Evolutionary conservation across 2,113 vertebrate genomes (phyloP).

Genomic region (Asarcornis scutulata): DNA sequence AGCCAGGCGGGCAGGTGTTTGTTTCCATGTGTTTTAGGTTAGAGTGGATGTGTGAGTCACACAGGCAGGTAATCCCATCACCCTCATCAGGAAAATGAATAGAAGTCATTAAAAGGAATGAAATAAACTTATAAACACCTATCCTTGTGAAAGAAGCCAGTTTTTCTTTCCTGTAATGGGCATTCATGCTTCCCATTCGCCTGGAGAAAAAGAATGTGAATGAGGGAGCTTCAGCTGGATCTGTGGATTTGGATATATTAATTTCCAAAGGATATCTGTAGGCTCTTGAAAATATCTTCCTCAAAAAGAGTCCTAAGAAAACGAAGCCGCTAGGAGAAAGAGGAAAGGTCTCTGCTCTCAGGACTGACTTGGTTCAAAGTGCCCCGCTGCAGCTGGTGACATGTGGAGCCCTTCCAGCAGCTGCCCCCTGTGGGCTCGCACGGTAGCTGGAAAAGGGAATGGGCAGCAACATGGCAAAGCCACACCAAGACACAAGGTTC

Average conservation of each 20-base stretch:
- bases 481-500: too few relatives aligned
- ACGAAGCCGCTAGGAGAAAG: background rate
- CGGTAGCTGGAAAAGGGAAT: fast-evolving
- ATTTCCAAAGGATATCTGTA: fast-evolving
- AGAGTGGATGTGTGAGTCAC: background rate
- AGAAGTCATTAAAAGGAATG: background rate
- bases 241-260: background rate
- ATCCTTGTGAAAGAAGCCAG: background rate
- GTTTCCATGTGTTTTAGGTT: background rate
- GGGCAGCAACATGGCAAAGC: background rate
- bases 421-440: fast-evolving
- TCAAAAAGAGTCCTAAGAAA: background rate
- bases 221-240: background rate
- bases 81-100: background rate
- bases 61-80: background rate
- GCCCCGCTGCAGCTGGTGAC: background rate
- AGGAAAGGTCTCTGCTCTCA: background rate
- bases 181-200: background rate
- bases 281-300: background rate
- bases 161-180: background rate
- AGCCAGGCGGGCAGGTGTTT: fast-evolving
- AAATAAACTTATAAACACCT: background rate
- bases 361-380: background rate
- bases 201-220: fast-evolving
- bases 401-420: fast-evolving